Percentiles rank a stretch among this genome's conserved stretches.
Evolutionary conservation across 1,140 invertebrate species (phyloP).

Genomic region (Magallana ariakensis): DNA sequence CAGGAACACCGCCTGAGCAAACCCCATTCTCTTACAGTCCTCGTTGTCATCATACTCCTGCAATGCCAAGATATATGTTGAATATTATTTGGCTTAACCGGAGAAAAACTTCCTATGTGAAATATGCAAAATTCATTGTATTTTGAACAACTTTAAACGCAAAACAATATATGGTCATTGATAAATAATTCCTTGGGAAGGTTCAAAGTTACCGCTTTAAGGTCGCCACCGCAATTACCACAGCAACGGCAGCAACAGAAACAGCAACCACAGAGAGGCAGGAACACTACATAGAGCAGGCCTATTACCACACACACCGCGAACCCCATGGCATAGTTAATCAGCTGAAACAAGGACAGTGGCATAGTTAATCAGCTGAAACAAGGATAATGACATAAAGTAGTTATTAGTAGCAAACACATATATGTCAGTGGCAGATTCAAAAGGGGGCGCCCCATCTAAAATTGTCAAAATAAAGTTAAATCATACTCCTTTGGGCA

Average conservation of each 20-base stretch:
- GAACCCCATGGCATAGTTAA: slow-evolving; percentile 64
- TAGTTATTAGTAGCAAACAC: no score
- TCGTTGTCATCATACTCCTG: slow-evolving; percentile 63
- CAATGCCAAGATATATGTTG: background rate
- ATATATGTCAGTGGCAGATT: no score
- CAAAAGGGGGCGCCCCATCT: no score
- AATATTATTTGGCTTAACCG: background rate
- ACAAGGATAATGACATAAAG: background rate
- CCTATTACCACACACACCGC: slow-evolving; percentile 65
- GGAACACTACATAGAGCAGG: slow-evolving; percentile 61
- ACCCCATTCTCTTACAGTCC: slow-evolving; percentile 68
- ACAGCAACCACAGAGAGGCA: slow-evolving; percentile 65
- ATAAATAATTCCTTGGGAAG: no score
- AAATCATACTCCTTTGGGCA: no score
- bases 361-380: slow-evolving; percentile 52
- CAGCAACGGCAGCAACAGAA: slow-evolving; percentile 69
- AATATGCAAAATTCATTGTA: no score
- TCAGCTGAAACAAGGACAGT: slow-evolving; percentile 48
- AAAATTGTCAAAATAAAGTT: no score
- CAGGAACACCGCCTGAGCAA: slow-evolving; percentile 63
- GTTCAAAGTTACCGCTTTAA: slow-evolving; percentile 55
- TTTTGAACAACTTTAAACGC: no score
- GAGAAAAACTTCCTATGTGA: no score
- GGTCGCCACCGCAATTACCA: slow-evolving; percentile 66
- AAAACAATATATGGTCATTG: no score